Evolutionary conservation across 2,888 invertebrate species (phyloP), one percentile per base, ranked within the genome.

Genomic region (Sphaerophoria taeniata): DNA sequence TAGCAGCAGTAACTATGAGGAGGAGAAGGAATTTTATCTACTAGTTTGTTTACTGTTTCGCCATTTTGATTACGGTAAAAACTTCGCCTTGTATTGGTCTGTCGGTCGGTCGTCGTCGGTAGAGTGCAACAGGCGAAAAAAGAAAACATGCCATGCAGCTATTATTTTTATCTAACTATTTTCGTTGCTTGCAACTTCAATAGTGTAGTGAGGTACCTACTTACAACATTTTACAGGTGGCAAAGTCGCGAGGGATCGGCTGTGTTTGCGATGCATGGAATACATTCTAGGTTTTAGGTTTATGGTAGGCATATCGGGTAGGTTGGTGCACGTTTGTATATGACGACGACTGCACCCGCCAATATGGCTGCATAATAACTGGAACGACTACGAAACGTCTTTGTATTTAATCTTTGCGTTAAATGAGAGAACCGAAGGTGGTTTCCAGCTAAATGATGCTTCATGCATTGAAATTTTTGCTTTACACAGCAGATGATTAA

Each of bases 21-120:
- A 36, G 34, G 34, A 61, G 45, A 70, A 72, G 60, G 60, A 60
- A 60, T 43, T 24, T 24, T 24, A 24, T 24, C 69, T 70, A 70
- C 78, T 74, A 60, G 74, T 84, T 74, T 79, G 79, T 84, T 84
- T 84, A 79, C 79, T 78, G 83, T 78, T 79, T 79, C 79, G 83
- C 83, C 83, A 83, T 83, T 83, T 79, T 79, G 63, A 79, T 79
- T 74, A 84, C 79, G 74, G 83, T 84, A 73, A 83, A 78, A 83
- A 73, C 56, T 77, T 55, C 60, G 65, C 65, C 65, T n/a, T 56
- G 60, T 2, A 24, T 24, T 24, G 24, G 24, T 24, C 24, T 1
- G 24, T 24, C 24, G 24, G 24, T 24, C 24, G 24, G 24, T 24
- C 24, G 24, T 24, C 24, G 24, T 72, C 65, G 70, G 63, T 75